A percentile compares a stretch with the other conserved stretches of the same genome.
phyloP scores from a whole-genome alignment of 2,797 vertebrate genomes.

The Onychomys leucogaster region DNA sequence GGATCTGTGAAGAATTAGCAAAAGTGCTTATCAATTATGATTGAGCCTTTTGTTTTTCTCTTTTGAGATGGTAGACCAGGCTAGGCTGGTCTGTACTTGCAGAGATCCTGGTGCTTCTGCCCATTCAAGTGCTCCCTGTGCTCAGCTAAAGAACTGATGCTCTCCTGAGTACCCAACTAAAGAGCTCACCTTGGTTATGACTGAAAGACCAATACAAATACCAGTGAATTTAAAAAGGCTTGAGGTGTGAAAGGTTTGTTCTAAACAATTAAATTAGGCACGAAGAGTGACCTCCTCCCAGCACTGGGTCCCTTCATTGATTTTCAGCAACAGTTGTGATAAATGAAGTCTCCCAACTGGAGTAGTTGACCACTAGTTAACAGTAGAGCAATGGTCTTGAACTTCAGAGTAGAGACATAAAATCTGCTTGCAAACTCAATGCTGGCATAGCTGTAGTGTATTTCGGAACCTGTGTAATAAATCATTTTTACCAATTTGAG shows the following conservation, averaged over 20 bases:
- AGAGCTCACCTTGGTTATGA: background rate
- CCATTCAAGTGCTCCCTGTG: no score
- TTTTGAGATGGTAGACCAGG: no score
- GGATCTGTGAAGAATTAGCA: background rate
- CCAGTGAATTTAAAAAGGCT: constrained; percentile 21
- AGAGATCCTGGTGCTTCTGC: no score
- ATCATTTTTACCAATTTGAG: constrained; percentile 8
- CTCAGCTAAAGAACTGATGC: no score
- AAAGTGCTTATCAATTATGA: constrained; percentile 22
- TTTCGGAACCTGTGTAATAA: constrained; percentile 42
- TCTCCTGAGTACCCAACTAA: no score
- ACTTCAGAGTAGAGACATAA: constrained; percentile 38
- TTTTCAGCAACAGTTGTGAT: background rate
- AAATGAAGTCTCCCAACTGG: background rate
- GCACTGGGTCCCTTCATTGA: background rate
- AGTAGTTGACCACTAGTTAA: background rate
- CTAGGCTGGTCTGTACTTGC: no score
- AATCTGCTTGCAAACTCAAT: background rate
- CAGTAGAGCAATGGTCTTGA: background rate
- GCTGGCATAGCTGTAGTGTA: background rate
- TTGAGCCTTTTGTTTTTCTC: no score
- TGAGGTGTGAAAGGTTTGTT: background rate
- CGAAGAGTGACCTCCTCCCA: background rate
- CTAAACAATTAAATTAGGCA: constrained; percentile 35
- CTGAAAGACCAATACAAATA: background rate